Conservation (phyloP, 2,797 vertebrate species). For the Sebastes variabilis region DNA sequence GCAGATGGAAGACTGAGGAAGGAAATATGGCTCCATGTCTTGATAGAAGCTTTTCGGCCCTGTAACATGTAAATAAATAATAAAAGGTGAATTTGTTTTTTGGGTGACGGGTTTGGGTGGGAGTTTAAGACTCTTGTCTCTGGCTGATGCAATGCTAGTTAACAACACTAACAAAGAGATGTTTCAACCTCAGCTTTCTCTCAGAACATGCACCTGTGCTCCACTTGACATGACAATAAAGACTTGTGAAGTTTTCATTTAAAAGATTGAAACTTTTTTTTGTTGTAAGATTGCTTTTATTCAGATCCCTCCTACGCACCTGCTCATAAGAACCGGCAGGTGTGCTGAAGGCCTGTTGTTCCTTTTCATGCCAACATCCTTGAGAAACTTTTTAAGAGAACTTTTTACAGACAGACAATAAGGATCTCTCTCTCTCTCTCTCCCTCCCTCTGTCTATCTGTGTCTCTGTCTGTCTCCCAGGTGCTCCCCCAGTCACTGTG, state of each 20-base stretch:
- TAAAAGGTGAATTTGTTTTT: not conserved
- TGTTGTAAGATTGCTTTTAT: constrained; percentile 1
- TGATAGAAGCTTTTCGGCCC: not conserved
- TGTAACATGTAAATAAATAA: not conserved
- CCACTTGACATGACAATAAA: constrained; percentile 9
- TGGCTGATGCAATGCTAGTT: constrained; percentile 3
- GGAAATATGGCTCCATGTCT: not conserved
- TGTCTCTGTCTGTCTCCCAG: constrained; percentile 70
- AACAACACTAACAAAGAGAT: constrained; percentile 6
- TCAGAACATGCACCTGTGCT: constrained; percentile 10
- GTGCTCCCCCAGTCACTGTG: constrained; percentile 93
- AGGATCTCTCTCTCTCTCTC: not conserved
- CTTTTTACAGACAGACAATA: constrained; percentile 14
- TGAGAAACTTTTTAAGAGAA: constrained; percentile 19
- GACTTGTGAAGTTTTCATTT: not conserved
- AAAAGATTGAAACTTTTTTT: constrained; percentile 1
- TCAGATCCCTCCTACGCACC: constrained; percentile 10
- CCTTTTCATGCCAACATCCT: constrained; percentile 9
- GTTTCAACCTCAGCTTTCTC: constrained; percentile 2
- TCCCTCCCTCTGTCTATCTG: constrained; percentile 2
- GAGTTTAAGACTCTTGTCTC: constrained; percentile 1
- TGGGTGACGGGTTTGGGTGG: not conserved
- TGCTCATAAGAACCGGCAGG: constrained; percentile 4
- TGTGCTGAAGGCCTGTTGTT: constrained; percentile 9
- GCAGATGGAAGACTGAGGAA: not conserved